phyloP scores from a whole-genome alignment of 2,113 vertebrate genomes.

The Eulacestoma nigropectus region DNA sequence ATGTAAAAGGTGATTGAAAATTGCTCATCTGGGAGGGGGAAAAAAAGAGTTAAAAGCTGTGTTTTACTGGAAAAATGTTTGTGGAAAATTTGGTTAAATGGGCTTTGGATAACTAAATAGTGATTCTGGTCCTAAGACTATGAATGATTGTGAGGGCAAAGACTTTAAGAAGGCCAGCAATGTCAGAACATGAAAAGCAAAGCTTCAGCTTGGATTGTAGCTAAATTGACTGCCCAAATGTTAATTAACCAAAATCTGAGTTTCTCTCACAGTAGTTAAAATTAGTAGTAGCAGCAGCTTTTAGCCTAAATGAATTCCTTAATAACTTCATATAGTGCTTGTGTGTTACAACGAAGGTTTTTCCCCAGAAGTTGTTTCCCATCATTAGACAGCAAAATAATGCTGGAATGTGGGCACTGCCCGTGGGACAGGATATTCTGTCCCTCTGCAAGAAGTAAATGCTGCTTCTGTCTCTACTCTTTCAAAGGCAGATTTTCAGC shows the following conservation, averaged over 20 bases:
- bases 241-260: background rate
- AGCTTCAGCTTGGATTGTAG: background rate
- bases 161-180: background rate
- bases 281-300: background rate
- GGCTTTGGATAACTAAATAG: background rate
- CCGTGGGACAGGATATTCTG: rapidly evolving
- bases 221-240: background rate
- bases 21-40: background rate
- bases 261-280: background rate
- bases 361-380: background rate
- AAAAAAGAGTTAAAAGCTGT: background rate
- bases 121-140: background rate
- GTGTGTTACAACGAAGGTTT: background rate
- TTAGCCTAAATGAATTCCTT: background rate
- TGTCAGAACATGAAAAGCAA: background rate
- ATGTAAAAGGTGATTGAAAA: background rate
- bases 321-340: background rate
- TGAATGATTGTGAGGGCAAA: background rate
- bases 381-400: background rate
- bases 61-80: background rate
- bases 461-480: background rate
- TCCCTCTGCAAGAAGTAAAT: background rate
- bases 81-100: background rate
- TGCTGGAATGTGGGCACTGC: rapidly evolving
- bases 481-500: background rate